These are phyloP conservation scores for Leptinotarsa haldemani DNA, from an alignment of 2,888 invertebrate species.

Conservation along the genomic window DNA sequence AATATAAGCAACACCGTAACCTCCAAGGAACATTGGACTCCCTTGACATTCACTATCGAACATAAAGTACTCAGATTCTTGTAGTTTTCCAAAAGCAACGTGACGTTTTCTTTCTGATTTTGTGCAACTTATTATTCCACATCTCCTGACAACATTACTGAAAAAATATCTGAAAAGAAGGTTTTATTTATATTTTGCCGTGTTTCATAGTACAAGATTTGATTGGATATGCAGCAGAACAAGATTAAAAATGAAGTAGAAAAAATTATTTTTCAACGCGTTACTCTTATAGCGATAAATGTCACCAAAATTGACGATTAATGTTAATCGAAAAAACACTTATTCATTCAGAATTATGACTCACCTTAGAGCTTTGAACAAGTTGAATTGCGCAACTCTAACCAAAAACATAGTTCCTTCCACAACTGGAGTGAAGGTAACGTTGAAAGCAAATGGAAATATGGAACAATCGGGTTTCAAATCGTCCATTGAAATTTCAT, in stretches of 20 bases:
- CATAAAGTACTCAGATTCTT: slow-evolving; percentile 73
- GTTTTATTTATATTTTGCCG: neutral
- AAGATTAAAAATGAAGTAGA: no score
- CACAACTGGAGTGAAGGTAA: slow-evolving; percentile 70
- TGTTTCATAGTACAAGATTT: no score
- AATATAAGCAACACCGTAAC: slow-evolving; percentile 68
- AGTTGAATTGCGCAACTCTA: slow-evolving; percentile 70
- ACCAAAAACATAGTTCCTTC: slow-evolving; percentile 74
- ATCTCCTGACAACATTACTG: slow-evolving; percentile 64
- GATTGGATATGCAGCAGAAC: neutral
- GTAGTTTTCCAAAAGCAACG: slow-evolving; percentile 61
- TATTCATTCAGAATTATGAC: neutral
- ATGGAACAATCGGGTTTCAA: slow-evolving; percentile 69
- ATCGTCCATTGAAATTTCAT: slow-evolving; percentile 72
- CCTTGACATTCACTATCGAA: slow-evolving; percentile 75
- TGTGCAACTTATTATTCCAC: slow-evolving; percentile 70
- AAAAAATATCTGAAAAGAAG: slow-evolving; percentile 68
- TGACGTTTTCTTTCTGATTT: slow-evolving; percentile 66
- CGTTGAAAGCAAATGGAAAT: slow-evolving; percentile 71
- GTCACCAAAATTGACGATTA: neutral
- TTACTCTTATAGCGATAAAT: no score
- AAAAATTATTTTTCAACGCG: no score
- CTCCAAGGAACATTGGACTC: slow-evolving; percentile 71
- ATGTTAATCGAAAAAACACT: neutral
- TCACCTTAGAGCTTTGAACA: slow-evolving; percentile 71